phyloP scores from a whole-genome alignment of 1,140 invertebrate genomes.

The Colletes latitarsis region DNA sequence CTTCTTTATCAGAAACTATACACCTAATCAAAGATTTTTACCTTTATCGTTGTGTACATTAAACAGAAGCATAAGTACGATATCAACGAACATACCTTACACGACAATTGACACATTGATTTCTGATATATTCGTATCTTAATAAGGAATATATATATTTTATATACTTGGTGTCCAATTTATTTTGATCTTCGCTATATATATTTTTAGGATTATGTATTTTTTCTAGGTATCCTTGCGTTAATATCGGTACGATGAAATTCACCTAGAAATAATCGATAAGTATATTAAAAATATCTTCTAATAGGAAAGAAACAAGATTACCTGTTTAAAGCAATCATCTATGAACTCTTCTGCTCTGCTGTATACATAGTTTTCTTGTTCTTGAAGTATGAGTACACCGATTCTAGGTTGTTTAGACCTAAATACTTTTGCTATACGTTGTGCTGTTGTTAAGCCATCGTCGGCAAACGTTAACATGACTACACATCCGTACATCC shows the following conservation, averaged over 20 bases:
- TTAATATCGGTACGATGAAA: conserved; percentile 74
- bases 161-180: conserved; percentile 69
- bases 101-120: conserved; percentile 69
- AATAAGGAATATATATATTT: conserved; percentile 73
- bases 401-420: conserved; percentile 70
- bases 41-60: neutral
- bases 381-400: conserved; percentile 73
- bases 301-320: conserved; percentile 3
- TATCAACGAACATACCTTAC: conserved; percentile 63
- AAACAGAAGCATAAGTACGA: conserved; percentile 6
- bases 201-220: conserved; percentile 50
- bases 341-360: conserved; percentile 72
- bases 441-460: conserved; percentile 57
- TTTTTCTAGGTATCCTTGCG: conserved; percentile 64
- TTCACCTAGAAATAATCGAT: conserved; percentile 62
- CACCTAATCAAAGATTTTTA: conserved; percentile 59
- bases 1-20: conserved; percentile 68
- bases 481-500: conserved; percentile 65
- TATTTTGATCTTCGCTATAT: conserved; percentile 44
- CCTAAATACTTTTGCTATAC: conserved; percentile 67
- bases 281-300: neutral
- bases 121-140: conserved; percentile 67
- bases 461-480: conserved; percentile 73
- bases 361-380: conserved; percentile 69
- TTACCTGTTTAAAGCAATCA: conserved; percentile 71